Base-by-base conservation (phyloP, 2,888 invertebrate genomes). In the Synanthedon tipuliformis region DNA sequence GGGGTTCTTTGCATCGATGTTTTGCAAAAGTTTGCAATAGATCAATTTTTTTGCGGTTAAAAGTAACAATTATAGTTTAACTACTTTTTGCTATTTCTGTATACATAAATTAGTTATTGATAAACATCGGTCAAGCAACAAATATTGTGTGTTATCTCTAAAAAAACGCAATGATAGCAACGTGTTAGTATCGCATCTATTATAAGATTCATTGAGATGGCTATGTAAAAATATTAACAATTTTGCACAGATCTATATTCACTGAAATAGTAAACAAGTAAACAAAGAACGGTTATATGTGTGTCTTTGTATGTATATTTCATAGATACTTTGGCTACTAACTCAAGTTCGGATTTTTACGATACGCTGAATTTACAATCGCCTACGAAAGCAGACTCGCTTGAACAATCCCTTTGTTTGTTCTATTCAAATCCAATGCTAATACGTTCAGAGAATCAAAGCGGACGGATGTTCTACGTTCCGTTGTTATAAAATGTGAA, bases 351-450 rank as follows among this genome's bases (percentile, higher is more conserved):
- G 69, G 66, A 81, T 78, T 84, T 84, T 84, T 82, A 81, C 81
- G 78, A 85, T 81, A 78, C 78, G 75, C 75, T 79, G 81, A 82
- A 80, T 84, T 80, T 77, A 82, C 82, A 84, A 85, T 81, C 78
- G 84, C 84, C 83, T 83, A 79, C 84, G 82, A 85, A 84, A 82
- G 82, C 83, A 81, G 73, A 81, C 73, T 78, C 81, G 81, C 85
- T 83, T 71, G 80, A 81, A 71, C 81, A 84, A 83, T 81, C 84
- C 86, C 81, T 84, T 86, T 85, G 84, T 85, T 85, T 85, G 86
- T 86, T 79, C 83, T 84, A 86, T 86, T 86, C 86, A 86, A 86
- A 86, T 86, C 71, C 78, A 77, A 85, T 85, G 84, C 83, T 84
- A 86, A 84, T 84, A 84, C 82, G 80, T 81, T 80, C 72, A 75